Evolutionary conservation across 2,888 invertebrate species (phyloP), one percentile per base, ranked within the genome.

Genomic region (Synanthedon tipuliformis): DNA sequence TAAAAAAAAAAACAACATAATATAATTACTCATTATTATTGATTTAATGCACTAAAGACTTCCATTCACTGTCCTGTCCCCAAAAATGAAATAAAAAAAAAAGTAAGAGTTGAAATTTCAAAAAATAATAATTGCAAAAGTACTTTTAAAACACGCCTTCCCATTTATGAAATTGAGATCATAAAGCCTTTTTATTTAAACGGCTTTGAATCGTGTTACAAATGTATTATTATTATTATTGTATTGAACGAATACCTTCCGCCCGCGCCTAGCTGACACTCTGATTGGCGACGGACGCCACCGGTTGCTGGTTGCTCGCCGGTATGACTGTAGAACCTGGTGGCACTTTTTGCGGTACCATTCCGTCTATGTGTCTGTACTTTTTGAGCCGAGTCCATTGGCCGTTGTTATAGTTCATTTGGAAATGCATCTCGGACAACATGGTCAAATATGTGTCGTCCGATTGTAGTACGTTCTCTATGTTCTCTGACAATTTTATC

Each of bases 371-470:
- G 55, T 94, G 92, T 55, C 95, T 89, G 76, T 93, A 94, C 70
- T 98, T 98, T 81, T 97, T 96, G 65, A 98, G 69, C 3, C 86
- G 89, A 73, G 97, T 97, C 98, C 98, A 99, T 75, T 98, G 97
- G 80, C 98, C 98, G 53, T 96, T 97, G 72, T 95, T 95, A 84
- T 98, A 98, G 85, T 99, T 98, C 95, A 99, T 96, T 78, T 98
- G 97, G 91, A 99, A 98, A 81, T 96, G 97, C 59, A 96, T 97
- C 79, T 98, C 98, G 0, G 95, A 95, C 52, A 95, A 83, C 93
- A 95, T 94, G 0, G 92, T 91, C 18, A 90, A 85, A 66, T 92
- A 92, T 0, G 93, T 92, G 59, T 95, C 95, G 76, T 97, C 96
- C 0, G 93, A 89, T 71, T 96, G 96, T 11, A 92, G 89, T 0